Evolutionary conservation across 2,888 invertebrate genomes (phyloP), one percentile per base, ranked within the genome.

Genomic region (Gastrophysa polygoni): DNA sequence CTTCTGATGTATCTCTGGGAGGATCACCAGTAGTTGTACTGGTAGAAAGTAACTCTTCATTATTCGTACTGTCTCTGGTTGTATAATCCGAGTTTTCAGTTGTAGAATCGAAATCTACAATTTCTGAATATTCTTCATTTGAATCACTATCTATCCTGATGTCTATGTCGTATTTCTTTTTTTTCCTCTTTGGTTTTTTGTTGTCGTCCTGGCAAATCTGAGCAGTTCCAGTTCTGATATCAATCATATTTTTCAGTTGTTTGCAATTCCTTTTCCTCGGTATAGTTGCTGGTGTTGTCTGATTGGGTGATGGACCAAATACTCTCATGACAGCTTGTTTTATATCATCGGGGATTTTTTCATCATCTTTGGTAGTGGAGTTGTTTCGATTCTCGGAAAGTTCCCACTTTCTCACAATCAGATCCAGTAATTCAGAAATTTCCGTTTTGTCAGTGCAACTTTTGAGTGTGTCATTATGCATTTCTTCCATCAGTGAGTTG

Each of bases 221-320:
- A 24, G n/a, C 24, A 29, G 21, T 16, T 18, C 61, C 66, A 29
- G 64, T 63, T 58, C 71, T 63, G 14, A 74, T 54, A 34, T 74
- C 71, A 38, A 72, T 70, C 20, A 72, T 47, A 59, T 67, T 54
- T 17, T 58, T 7, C 51, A 66, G 63, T 49, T 61, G 55, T 21
- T 57, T 60, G 43, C 71, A 71, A 47, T 68, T 69, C 10, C 3
- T 50, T 32, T 55, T 65, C 16, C 54, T 59, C n/a, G 32, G 47
- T 43, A 32, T 11, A 32, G 4, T 32, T 10, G 8, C 10, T 16
- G 10, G n/a, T 48, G 29, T 46, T 10, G 16, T 10, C 17, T 14
- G 17, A 29, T 49, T 38, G 3, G 54, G 48, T 2, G 46, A 38
- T 14, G 24, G 5, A 0, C 67, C 63, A 38, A 68, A 68, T 29